These are phyloP conservation scores for Papilio polytes DNA, from an alignment of 1,140 invertebrate genomes.

Conservation along the genomic window DNA sequence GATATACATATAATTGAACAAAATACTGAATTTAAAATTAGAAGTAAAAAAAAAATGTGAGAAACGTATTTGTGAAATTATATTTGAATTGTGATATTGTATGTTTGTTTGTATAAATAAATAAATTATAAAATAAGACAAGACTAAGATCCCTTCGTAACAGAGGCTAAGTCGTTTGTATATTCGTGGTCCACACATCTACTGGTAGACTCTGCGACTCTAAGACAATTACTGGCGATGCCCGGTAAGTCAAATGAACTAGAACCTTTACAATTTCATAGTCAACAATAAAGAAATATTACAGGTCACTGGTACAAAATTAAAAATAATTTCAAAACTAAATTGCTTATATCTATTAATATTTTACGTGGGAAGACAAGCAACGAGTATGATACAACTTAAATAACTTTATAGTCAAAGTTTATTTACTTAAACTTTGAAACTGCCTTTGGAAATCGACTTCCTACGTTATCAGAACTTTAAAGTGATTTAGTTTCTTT, in stretches of 20 bases:
- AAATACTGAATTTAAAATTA: too few species aligned
- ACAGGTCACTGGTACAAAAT: not conserved
- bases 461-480: not conserved
- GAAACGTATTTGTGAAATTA: too few species aligned
- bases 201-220: too few species aligned
- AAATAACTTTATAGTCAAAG: slow-evolving; percentile 10
- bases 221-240: too few species aligned
- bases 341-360: not conserved
- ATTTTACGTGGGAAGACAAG: not conserved
- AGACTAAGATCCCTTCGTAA: too few species aligned
- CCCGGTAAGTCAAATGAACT: not conserved
- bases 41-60: too few species aligned
- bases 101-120: too few species aligned
- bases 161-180: too few species aligned
- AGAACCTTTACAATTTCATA: not conserved
- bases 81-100: too few species aligned
- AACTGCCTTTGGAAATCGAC: not conserved
- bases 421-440: slow-evolving; percentile 2
- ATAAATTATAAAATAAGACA: too few species aligned
- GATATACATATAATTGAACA: too few species aligned
- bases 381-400: not conserved
- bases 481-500: not conserved
- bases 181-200: too few species aligned
- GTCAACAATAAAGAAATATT: not conserved
- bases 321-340: not conserved